Percentiles rank a stretch among this genome's conserved stretches.
Evolutionary conservation across 2,797 vertebrate species (phyloP).

Genomic region (Amniataba percoides): DNA sequence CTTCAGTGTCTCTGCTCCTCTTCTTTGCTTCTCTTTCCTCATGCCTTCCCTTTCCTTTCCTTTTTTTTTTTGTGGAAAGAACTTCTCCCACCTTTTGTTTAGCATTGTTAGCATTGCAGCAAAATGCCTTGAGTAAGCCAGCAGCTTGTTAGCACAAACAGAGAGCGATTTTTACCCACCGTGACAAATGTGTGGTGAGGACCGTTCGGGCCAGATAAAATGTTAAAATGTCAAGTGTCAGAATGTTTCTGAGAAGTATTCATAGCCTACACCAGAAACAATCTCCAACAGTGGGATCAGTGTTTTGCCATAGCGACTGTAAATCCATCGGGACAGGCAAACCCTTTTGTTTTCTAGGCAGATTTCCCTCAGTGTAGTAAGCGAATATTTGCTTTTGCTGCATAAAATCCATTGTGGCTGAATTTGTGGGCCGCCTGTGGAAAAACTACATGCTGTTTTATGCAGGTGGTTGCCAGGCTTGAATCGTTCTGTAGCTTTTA

Average conservation of each 20-base stretch:
- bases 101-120: slow-evolving; percentile 27
- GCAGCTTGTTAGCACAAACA: slow-evolving; percentile 9
- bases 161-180: slow-evolving; percentile 2
- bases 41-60: background rate
- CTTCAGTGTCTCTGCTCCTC: background rate
- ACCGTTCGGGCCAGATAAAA: slow-evolving; percentile 18
- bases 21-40: background rate
- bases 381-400: slow-evolving; percentile 48
- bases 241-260: slow-evolving; percentile 49
- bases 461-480: background rate
- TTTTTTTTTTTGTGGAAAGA: slow-evolving; percentile 10
- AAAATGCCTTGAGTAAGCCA: background rate
- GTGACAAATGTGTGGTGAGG: slow-evolving; percentile 29
- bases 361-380: slow-evolving; percentile 23
- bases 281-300: slow-evolving; percentile 43
- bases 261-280: slow-evolving; percentile 45
- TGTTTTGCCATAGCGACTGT: slow-evolving; percentile 47
- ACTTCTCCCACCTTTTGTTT: slow-evolving; percentile 4
- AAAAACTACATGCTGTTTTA: background rate
- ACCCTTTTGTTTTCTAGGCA: slow-evolving; percentile 36
- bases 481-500: background rate
- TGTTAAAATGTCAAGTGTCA: slow-evolving; percentile 63
- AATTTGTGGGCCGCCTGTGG: slow-evolving; percentile 10
- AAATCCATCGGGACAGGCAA: slow-evolving; percentile 41
- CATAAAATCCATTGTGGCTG: slow-evolving; percentile 27